These are phyloP conservation scores for Alviniconcha strummeri DNA, from an alignment of 2,888 invertebrate genomes.

Conservation along the genomic window DNA sequence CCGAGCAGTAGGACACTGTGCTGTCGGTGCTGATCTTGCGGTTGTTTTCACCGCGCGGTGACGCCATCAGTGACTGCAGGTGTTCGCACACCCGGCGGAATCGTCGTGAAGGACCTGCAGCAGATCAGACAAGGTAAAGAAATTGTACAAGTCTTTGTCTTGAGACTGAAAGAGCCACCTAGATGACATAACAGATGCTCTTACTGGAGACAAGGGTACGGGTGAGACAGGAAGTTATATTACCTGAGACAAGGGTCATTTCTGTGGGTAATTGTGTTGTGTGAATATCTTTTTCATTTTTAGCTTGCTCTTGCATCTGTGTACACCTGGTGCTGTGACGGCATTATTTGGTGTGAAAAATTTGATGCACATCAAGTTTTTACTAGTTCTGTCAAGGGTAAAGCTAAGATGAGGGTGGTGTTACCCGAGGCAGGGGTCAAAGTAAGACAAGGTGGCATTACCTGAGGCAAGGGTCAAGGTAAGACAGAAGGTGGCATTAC, in stretches of 20 bases:
- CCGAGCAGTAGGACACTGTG: constrained; percentile 66
- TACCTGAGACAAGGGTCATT: constrained; percentile 84
- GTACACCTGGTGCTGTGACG: too few species aligned
- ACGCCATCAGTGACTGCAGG: constrained; percentile 80
- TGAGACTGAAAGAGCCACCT: too few species aligned
- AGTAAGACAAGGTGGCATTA: constrained; percentile 84
- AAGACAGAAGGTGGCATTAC: constrained; percentile 74
- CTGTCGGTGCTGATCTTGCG: constrained; percentile 72
- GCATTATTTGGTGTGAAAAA: too few species aligned
- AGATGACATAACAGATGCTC: too few species aligned
- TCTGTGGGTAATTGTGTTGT: constrained; percentile 80
- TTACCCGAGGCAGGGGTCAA: constrained; percentile 94
- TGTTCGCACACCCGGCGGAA: constrained; percentile 97
- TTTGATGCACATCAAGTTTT: too few species aligned
- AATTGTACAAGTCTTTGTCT: too few species aligned
- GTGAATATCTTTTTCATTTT: too few species aligned
- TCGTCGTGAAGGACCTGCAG: constrained; percentile 91
- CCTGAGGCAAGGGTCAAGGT: constrained; percentile 90
- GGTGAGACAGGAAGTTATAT: constrained; percentile 82
- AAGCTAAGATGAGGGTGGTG: too few species aligned
- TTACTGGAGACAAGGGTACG: constrained; percentile 94
- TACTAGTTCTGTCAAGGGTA: too few species aligned
- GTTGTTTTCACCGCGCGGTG: constrained; percentile 66
- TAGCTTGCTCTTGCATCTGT: too few species aligned
- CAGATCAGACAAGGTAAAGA: background rate